phyloP scores from a whole-genome alignment of 2,797 vertebrate genomes.

The Chrosomus eos region DNA sequence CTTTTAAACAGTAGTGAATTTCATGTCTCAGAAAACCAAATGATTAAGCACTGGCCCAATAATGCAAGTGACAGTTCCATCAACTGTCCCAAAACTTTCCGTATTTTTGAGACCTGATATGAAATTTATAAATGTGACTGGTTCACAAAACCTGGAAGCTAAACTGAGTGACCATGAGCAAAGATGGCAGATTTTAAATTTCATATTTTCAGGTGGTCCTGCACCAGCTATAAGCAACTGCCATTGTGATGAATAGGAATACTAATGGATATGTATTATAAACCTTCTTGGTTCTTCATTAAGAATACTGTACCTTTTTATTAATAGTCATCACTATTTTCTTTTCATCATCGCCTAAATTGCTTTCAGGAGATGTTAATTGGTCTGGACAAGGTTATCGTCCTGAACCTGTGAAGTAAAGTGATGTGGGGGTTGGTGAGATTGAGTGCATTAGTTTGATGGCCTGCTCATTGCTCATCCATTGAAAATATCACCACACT shows the following conservation, averaged over 20 bases:
- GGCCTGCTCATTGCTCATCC: slow-evolving; percentile 7
- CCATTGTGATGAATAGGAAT: neutral
- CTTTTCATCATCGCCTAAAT: slow-evolving; percentile 1
- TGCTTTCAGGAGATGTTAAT: slow-evolving; percentile 13
- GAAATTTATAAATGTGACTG: neutral
- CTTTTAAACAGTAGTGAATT: neutral
- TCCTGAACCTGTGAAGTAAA: slow-evolving; percentile 9
- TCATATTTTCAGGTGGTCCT: neutral
- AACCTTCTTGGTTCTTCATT: neutral
- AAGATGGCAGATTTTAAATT: too few relatives aligned
- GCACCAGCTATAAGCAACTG: neutral
- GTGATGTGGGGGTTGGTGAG: neutral
- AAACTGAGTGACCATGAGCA: neutral
- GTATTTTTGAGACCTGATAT: neutral
- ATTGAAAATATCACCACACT: slow-evolving; percentile 22
- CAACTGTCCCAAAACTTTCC: neutral
- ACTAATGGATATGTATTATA: neutral
- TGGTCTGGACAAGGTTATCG: slow-evolving; percentile 25
- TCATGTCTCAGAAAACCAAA: neutral
- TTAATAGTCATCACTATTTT: neutral
- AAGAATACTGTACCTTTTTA: neutral
- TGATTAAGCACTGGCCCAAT: neutral
- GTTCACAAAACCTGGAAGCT: neutral
- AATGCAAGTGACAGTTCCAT: neutral
- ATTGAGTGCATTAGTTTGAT: slow-evolving; percentile 19